phyloP scores from a whole-genome alignment of 2,888 invertebrate genomes.

The Trachelus tabidus region DNA sequence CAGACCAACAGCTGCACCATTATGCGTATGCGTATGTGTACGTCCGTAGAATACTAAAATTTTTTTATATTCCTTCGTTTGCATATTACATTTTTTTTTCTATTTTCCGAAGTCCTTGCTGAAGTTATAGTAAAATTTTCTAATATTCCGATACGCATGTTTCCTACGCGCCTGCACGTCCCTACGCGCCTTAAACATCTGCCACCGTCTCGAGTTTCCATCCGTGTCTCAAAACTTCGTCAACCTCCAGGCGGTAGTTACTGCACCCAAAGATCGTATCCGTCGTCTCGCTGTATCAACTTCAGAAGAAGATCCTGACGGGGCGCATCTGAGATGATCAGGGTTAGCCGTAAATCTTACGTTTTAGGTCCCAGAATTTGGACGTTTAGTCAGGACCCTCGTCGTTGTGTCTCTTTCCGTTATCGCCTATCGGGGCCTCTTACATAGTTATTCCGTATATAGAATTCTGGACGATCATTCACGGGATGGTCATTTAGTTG shows the following conservation, averaged over 20 bases:
- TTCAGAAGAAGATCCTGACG: neutral
- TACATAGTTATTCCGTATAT: neutral
- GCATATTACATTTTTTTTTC: neutral
- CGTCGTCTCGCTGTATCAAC: neutral
- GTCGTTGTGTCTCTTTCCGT: constrained; percentile 15
- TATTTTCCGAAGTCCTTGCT: neutral
- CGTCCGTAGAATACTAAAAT: neutral
- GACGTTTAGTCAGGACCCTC: constrained; percentile 22
- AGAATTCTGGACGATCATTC: neutral
- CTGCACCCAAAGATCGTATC: no score
- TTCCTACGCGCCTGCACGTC: neutral
- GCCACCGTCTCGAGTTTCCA: neutral
- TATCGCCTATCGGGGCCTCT: constrained; percentile 18
- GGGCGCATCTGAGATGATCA: constrained; percentile 7
- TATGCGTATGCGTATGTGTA: neutral
- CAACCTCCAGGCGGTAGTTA: no score
- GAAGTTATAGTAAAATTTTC: neutral
- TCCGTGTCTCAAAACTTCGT: no score
- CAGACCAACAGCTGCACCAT: neutral
- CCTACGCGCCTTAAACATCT: neutral
- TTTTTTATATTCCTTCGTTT: neutral
- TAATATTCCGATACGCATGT: neutral
- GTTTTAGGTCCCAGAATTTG: constrained; percentile 11
- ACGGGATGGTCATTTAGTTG: neutral
- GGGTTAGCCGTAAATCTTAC: constrained; percentile 33